phyloP scores from a whole-genome alignment of 2,888 invertebrate species.

The Epinotia nisella region DNA sequence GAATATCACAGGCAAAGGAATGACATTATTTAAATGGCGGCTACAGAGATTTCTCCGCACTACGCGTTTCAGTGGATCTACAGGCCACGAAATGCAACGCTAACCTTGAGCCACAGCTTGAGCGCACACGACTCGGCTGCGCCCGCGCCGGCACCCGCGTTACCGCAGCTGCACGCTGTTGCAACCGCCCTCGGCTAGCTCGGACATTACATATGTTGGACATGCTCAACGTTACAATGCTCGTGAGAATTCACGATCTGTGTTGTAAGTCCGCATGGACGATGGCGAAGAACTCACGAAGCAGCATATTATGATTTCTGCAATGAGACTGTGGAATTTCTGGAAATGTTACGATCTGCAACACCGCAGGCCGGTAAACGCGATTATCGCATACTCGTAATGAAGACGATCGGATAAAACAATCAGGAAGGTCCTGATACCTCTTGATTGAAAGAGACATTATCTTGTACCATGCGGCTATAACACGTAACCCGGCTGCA shows the following conservation, averaged over 20 bases:
- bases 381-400: no score
- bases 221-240: constrained; percentile 27
- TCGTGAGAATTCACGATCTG: constrained; percentile 31
- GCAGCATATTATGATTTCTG: neutral
- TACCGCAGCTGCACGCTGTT: neutral
- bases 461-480: no score
- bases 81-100: neutral
- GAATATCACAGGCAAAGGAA: no score
- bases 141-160: constrained; percentile 7
- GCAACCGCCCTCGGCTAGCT: constrained; percentile 18
- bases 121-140: neutral
- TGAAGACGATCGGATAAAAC: no score
- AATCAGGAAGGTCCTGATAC: no score
- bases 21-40: no score
- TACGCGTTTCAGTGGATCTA: neutral
- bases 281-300: constrained; percentile 6
- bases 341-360: neutral
- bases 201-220: constrained; percentile 18
- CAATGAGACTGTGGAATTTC: neutral
- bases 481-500: no score
- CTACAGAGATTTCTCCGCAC: no score
- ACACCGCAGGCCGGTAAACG: neutral
- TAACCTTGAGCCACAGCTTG: neutral
- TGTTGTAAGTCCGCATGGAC: constrained; percentile 16
- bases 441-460: no score